These are phyloP conservation scores for Drosophila parabipectinata DNA, from an alignment of 1,140 invertebrate species.

Conservation along the genomic window DNA sequence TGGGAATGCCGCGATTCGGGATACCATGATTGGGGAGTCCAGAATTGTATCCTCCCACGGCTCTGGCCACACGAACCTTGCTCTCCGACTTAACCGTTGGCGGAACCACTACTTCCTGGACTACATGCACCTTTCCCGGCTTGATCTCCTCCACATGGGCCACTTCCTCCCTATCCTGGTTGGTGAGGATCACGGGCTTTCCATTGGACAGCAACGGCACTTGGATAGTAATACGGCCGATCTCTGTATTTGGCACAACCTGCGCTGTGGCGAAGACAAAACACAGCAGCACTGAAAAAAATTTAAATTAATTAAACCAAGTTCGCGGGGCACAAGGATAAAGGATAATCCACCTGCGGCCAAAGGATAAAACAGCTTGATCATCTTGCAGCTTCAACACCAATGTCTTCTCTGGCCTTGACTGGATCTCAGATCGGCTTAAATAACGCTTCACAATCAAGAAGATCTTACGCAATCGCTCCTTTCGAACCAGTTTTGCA, in stretches of 20 bases:
- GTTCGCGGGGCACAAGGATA: background rate
- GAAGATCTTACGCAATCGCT: constrained; percentile 16
- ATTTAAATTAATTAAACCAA: background rate
- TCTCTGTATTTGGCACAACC: constrained; percentile 71
- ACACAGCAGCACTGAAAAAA: constrained; percentile 64
- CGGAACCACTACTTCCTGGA: constrained; percentile 52
- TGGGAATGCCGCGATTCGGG: constrained; percentile 8
- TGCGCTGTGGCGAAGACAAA: constrained; percentile 55
- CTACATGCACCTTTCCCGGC: constrained; percentile 33
- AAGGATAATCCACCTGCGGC: constrained; percentile 49
- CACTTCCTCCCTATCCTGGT: constrained; percentile 45
- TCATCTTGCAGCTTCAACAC: constrained; percentile 52
- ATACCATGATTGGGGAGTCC: constrained; percentile 11
- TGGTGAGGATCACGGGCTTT: constrained; percentile 53
- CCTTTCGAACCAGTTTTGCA: constrained; percentile 54
- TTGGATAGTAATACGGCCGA: constrained; percentile 67
- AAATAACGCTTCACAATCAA: constrained; percentile 37
- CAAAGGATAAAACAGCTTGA: constrained; percentile 56
- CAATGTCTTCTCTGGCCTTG: constrained; percentile 59
- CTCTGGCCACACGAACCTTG: constrained; percentile 40
- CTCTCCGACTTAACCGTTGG: constrained; percentile 21
- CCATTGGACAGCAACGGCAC: constrained; percentile 72
- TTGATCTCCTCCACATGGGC: constrained; percentile 61
- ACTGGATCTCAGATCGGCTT: constrained; percentile 23
- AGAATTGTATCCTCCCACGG: constrained; percentile 23